Percentiles rank a stretch among this genome's conserved stretches.
Evolutionary conservation across 2,113 vertebrate species (phyloP).

Genomic region (Xenopus laevis): DNA sequence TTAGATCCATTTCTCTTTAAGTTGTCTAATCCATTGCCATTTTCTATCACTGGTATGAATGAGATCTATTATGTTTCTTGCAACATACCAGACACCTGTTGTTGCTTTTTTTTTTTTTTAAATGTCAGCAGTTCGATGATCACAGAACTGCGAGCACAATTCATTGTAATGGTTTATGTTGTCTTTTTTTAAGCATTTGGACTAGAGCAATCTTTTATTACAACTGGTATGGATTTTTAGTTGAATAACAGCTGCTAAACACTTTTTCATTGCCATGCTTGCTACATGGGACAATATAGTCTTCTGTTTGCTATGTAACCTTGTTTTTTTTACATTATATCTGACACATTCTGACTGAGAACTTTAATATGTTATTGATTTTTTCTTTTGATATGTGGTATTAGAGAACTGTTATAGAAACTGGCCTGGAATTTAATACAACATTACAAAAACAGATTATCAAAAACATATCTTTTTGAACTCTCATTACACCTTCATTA

Average conservation of each 20-base stretch:
- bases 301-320: conserved; percentile 42
- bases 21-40: conserved; percentile 16
- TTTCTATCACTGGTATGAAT: conserved; percentile 4
- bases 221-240: conserved; percentile 40
- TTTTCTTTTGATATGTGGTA: conserved; percentile 42
- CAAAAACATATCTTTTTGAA: conserved; percentile 25
- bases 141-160: conserved; percentile 16
- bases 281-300: conserved; percentile 38
- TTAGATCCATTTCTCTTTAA: too few species aligned
- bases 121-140: conserved; percentile 37
- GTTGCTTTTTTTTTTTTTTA: background rate
- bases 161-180: conserved; percentile 37
- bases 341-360: conserved; percentile 42
- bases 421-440: conserved; percentile 19
- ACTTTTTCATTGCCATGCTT: conserved; percentile 35
- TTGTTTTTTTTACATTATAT: conserved; percentile 34
- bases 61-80: conserved; percentile 31
- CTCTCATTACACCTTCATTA: conserved; percentile 36
- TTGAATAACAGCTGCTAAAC: conserved; percentile 43
- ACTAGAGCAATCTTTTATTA: conserved; percentile 37
- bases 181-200: conserved; percentile 40
- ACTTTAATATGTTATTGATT: conserved; percentile 46
- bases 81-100: conserved; percentile 24
- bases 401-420: conserved; percentile 30
- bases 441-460: conserved; percentile 44